A percentile compares a stretch with the other conserved stretches of the same genome.
phyloP scores from a whole-genome alignment of 2,888 invertebrate species.

The Andrena flavipes region DNA sequence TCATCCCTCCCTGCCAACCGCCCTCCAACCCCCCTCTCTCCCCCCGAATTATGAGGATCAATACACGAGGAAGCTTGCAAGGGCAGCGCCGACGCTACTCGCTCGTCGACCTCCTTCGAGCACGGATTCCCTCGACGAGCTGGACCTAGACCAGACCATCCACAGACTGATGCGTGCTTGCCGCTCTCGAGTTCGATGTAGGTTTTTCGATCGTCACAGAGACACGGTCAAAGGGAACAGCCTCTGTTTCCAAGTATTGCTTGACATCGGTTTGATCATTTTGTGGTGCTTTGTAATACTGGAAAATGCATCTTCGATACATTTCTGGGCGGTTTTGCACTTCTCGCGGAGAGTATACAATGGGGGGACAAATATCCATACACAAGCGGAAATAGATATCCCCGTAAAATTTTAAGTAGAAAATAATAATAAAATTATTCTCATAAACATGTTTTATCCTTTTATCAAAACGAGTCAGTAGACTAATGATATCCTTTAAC shows the following conservation, averaged over 20 bases:
- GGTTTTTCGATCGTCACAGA: slow-evolving; percentile 3
- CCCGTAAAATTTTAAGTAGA: too few species aligned
- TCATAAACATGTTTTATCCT: too few species aligned
- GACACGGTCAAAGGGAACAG: neutral
- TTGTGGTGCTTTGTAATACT: neutral
- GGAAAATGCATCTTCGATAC: neutral
- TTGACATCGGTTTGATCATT: too few species aligned
- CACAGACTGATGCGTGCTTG: slow-evolving; percentile 32
- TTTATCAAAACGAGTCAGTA: too few species aligned
- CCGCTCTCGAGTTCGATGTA: slow-evolving; percentile 13
- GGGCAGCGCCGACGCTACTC: slow-evolving; percentile 82
- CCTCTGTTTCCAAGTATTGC: too few species aligned
- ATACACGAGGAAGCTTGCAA: slow-evolving; percentile 84
- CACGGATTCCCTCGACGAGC: slow-evolving; percentile 71
- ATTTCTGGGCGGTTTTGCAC: too few species aligned
- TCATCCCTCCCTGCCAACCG: slow-evolving; percentile 63
- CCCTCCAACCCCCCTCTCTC: slow-evolving; percentile 54
- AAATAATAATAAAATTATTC: too few species aligned
- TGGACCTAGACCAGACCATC: slow-evolving; percentile 61
- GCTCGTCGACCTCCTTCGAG: slow-evolving; percentile 80
- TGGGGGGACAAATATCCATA: too few species aligned
- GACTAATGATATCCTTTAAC: neutral
- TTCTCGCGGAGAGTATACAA: too few species aligned
- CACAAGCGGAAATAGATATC: too few species aligned
- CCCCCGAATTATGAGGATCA: slow-evolving; percentile 84